A percentile compares a stretch with the other conserved stretches of the same genome.
phyloP scores from a whole-genome alignment of 2,113 vertebrate species.

The Labrus mixtus region DNA sequence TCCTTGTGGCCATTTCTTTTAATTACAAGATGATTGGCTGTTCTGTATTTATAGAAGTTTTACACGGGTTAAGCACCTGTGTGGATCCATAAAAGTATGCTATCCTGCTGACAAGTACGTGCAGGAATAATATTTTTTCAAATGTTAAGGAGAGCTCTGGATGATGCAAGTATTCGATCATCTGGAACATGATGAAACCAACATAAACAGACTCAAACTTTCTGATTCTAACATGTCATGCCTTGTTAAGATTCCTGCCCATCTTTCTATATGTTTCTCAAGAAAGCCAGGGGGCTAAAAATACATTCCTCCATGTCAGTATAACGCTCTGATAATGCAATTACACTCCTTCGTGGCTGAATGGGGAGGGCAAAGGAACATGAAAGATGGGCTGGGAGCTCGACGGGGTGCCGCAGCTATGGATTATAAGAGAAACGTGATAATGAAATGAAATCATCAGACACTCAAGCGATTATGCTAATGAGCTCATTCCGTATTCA shows the following conservation, averaged over 20 bases:
- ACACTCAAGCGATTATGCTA: conserved; percentile 79
- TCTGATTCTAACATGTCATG: conserved; percentile 47
- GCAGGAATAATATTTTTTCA: conserved; percentile 21
- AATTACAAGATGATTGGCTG: conserved; percentile 52
- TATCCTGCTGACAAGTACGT: conserved; percentile 31
- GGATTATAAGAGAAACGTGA: conserved; percentile 74
- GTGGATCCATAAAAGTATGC: conserved; percentile 9
- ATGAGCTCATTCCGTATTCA: conserved; percentile 74
- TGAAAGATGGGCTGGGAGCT: conserved; percentile 63
- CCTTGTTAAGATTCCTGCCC: conserved; percentile 48
- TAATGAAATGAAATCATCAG: conserved; percentile 79
- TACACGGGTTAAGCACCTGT: conserved; percentile 50
- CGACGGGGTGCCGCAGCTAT: conserved; percentile 40
- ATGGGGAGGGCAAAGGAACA: conserved; percentile 69
- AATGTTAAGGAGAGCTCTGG: conserved; percentile 12
- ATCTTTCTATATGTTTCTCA: conserved; percentile 27
- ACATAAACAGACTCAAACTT: conserved; percentile 32
- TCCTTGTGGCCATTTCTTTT: conserved; percentile 53
- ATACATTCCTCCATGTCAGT: conserved; percentile 56
- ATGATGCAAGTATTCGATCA: conserved; percentile 36
- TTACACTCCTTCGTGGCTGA: conserved; percentile 66
- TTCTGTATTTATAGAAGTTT: conserved; percentile 50
- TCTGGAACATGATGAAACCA: conserved; percentile 31
- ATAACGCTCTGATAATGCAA: conserved; percentile 75
- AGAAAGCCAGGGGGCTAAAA: conserved; percentile 69